These are phyloP conservation scores for Andrena dorsata DNA, from an alignment of 2,888 invertebrate genomes.

Conservation along the genomic window DNA sequence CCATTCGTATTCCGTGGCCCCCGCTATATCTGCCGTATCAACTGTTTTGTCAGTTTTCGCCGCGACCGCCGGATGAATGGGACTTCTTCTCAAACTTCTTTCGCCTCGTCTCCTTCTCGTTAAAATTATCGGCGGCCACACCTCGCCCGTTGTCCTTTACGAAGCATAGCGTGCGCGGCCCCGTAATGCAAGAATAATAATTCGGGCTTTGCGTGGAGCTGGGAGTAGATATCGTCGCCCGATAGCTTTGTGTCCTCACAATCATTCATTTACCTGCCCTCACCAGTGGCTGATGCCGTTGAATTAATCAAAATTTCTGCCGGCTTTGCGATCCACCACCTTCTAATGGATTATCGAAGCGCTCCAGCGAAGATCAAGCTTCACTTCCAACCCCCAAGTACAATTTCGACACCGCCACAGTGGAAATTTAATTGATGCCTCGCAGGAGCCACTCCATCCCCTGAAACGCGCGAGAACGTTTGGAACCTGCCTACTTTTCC, in stretches of 20 bases:
- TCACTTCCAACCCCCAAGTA: no score
- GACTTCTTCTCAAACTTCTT: slow-evolving; percentile 79
- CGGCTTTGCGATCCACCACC: no score
- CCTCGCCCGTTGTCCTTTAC: neutral
- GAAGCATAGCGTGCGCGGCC: slow-evolving; percentile 31
- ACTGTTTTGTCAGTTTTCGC: slow-evolving; percentile 83
- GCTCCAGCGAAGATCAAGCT: no score
- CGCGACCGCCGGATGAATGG: slow-evolving; percentile 78
- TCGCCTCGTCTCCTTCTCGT: slow-evolving; percentile 52
- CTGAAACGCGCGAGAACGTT: no score
- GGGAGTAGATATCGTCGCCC: slow-evolving; percentile 5
- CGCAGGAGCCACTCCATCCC: no score
- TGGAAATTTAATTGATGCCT: no score
- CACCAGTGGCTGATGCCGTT: neutral
- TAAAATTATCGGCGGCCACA: slow-evolving; percentile 67
- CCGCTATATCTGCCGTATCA: slow-evolving; percentile 82
- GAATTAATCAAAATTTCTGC: neutral
- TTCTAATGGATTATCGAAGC: no score
- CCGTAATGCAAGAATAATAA: slow-evolving; percentile 70
- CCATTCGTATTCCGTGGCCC: slow-evolving; percentile 77
- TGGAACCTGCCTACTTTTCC: no score
- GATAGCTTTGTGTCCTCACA: slow-evolving; percentile 2
- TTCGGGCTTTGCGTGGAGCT: slow-evolving; percentile 20
- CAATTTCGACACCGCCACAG: no score
- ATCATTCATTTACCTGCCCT: neutral